Evolutionary conservation across 2,888 invertebrate genomes (phyloP).

Genomic region (Mythimna impura): DNA sequence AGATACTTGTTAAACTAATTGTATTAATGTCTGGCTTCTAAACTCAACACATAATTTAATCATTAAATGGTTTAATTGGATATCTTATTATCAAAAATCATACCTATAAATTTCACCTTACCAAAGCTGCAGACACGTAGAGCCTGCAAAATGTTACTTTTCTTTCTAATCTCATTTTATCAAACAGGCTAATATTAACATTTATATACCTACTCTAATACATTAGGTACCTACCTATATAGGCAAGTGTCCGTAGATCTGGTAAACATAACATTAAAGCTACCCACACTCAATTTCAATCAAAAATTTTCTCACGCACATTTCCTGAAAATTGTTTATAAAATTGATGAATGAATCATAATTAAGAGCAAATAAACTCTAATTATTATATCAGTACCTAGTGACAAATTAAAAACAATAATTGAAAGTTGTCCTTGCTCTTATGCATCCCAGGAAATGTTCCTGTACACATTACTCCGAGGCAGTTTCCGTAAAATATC

Average conservation of each 20-base stretch:
- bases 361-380: constrained; percentile 12
- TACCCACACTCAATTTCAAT: not conserved
- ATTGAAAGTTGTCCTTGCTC: constrained; percentile 44
- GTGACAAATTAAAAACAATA: constrained; percentile 23
- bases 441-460: constrained; percentile 62
- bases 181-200: not conserved
- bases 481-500: constrained; percentile 63
- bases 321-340: constrained; percentile 24
- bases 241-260: not conserved
- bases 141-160: not conserved
- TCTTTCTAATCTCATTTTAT: not conserved
- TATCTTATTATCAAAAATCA: not conserved
- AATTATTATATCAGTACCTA: constrained; percentile 7
- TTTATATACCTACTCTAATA: not conserved
- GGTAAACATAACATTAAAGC: not conserved
- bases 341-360: not conserved
- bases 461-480: constrained; percentile 48
- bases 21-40: not conserved
- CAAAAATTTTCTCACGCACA: constrained; percentile 6
- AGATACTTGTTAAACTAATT: not conserved
- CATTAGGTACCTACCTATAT: not conserved
- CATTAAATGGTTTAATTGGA: not conserved
- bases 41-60: not conserved
- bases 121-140: not conserved
- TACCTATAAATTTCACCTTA: not conserved